Evolutionary conservation across 2,797 vertebrate species (phyloP).

Genomic region (Halcyon badia): DNA sequence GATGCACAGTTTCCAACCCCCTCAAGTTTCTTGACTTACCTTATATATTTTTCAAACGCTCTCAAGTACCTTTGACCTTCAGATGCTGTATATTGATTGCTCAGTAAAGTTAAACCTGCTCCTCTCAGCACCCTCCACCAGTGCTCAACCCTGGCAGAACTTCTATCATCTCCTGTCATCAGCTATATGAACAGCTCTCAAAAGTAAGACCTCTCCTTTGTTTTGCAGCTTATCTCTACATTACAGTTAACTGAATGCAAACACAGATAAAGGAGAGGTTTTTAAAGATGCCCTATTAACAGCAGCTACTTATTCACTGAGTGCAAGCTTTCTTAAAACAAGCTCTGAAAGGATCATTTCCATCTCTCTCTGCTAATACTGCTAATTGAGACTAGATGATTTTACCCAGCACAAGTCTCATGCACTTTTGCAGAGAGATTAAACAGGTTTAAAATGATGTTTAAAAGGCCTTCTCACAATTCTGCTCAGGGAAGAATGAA

Average conservation of each 20-base stretch:
- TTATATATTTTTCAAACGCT: background rate
- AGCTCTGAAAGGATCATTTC: conserved; percentile 45
- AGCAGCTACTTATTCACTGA: conserved; percentile 28
- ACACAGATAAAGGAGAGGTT: conserved; percentile 41
- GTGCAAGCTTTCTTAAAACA: conserved; percentile 43
- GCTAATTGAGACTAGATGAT: conserved; percentile 18
- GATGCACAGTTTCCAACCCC: background rate
- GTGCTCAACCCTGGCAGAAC: background rate
- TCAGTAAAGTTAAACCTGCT: conserved; percentile 21
- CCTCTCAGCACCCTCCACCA: background rate
- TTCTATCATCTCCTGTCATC: conserved; percentile 34
- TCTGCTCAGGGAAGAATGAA: background rate
- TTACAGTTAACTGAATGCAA: conserved; percentile 46
- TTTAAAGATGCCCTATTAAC: conserved; percentile 51
- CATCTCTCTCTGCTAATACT: conserved; percentile 1
- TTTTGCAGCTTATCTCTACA: conserved; percentile 44
- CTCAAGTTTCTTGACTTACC: conserved; percentile 24
- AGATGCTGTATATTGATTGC: background rate
- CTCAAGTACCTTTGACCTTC: conserved; percentile 11
- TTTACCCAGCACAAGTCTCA: conserved; percentile 15
- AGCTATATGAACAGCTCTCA: background rate
- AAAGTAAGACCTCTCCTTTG: conserved; percentile 14
- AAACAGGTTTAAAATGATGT: background rate
- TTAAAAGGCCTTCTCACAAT: background rate
- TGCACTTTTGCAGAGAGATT: background rate